phyloP scores from a whole-genome alignment of 1,140 invertebrate genomes.

The Yoshiicerus persimilis region DNA sequence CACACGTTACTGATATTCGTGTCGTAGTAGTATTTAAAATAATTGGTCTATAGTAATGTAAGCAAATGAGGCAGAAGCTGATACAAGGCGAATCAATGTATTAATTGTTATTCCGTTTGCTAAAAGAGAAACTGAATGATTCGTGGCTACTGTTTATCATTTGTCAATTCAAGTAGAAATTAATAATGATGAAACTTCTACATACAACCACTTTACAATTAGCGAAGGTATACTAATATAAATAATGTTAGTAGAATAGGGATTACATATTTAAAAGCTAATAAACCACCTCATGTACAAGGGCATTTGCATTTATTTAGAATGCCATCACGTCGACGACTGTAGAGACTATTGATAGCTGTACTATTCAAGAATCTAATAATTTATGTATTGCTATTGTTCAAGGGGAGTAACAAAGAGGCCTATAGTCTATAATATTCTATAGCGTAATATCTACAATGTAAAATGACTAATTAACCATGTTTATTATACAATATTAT shows the following conservation, averaged over 20 bases:
- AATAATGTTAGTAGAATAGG: neutral
- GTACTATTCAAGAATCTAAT: neutral
- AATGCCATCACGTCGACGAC: neutral
- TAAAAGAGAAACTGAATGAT: neutral
- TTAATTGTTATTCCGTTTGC: neutral
- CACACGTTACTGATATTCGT: neutral
- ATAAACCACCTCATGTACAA: slow-evolving; percentile 15
- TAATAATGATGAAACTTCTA: neutral
- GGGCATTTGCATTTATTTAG: neutral
- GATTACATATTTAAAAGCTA: neutral
- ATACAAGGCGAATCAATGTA: neutral
- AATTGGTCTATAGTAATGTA: neutral
- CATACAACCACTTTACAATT: neutral
- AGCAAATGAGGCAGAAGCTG: neutral
- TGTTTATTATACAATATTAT: neutral
- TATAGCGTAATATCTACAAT: neutral
- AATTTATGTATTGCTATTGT: neutral
- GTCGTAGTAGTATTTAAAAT: neutral
- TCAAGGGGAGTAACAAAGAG: neutral
- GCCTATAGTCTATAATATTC: neutral
- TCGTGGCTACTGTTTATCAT: neutral
- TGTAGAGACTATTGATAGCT: neutral
- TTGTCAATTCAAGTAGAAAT: neutral
- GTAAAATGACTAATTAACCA: neutral
- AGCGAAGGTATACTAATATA: neutral